Conservation (phyloP, 1,140 invertebrate species). For the Drosophila tsacasi region DNA sequence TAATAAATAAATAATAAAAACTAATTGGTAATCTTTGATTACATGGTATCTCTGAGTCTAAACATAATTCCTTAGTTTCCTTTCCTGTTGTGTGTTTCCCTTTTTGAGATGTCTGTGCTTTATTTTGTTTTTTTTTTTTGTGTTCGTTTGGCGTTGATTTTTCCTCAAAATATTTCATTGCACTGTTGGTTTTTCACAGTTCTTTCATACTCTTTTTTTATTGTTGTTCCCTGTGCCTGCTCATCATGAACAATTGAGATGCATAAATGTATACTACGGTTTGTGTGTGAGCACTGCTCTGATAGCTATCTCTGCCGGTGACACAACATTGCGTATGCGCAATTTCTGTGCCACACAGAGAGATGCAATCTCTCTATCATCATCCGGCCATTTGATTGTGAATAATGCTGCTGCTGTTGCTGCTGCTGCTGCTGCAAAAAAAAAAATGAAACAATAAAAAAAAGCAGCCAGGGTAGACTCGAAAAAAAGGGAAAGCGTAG, state of each 20-base stretch:
- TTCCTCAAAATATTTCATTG: slow-evolving; percentile 27
- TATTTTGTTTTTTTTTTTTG: background rate
- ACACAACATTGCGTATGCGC: slow-evolving; percentile 45
- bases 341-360: slow-evolving; percentile 30
- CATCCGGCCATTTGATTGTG: slow-evolving; percentile 34
- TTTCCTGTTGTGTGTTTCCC: slow-evolving; percentile 7
- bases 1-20: too few species aligned
- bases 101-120: slow-evolving; percentile 17
- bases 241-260: slow-evolving; percentile 48
- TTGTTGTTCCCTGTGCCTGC: slow-evolving; percentile 1
- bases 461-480: background rate
- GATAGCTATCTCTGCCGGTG: slow-evolving; percentile 29
- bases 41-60: background rate
- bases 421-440: slow-evolving; percentile 1
- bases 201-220: too few species aligned
- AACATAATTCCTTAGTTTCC: background rate
- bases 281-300: slow-evolving; percentile 1
- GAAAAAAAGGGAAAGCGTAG: background rate
- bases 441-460: slow-evolving; percentile 4
- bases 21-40: too few species aligned
- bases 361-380: slow-evolving; percentile 30
- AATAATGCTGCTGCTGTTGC: slow-evolving; percentile 8
- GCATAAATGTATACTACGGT: slow-evolving; percentile 34
- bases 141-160: slow-evolving; percentile 28
- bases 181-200: background rate